Percentiles rank a stretch among this genome's conserved stretches.
phyloP scores from a whole-genome alignment of 2,113 vertebrate species.

The Tetrax tetrax region DNA sequence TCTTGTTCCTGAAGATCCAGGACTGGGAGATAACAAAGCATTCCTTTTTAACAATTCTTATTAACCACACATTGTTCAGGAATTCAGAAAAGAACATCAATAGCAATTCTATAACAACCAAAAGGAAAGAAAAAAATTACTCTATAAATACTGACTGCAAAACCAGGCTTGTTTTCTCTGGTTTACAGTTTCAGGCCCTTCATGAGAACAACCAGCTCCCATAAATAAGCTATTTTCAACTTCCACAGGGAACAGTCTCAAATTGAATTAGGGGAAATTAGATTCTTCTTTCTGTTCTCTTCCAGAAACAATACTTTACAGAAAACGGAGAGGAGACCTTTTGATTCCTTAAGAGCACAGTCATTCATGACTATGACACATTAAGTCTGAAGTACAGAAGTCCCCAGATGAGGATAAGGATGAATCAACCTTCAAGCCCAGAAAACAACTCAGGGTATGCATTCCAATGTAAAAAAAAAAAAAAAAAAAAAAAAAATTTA shows the following conservation, averaged over 20 bases:
- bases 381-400: not conserved
- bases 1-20: not conserved
- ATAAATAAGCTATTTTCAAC: not conserved
- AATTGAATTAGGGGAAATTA: not conserved
- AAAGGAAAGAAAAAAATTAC: not conserved
- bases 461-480: not conserved
- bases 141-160: not conserved
- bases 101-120: not conserved
- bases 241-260: not conserved
- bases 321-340: not conserved
- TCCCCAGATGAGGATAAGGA: not conserved
- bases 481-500: not conserved
- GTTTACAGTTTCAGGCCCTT: not conserved
- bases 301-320: not conserved
- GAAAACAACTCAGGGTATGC: not conserved
- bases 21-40: not conserved
- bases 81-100: not conserved
- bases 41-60: not conserved
- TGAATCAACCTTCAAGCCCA: not conserved
- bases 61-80: fast-evolving
- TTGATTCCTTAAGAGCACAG: not conserved
- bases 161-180: not conserved
- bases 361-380: not conserved
- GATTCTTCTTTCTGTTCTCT: not conserved
- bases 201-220: not conserved